phyloP scores from a whole-genome alignment of 2,888 invertebrate genomes.

The Byasa hedistus region DNA sequence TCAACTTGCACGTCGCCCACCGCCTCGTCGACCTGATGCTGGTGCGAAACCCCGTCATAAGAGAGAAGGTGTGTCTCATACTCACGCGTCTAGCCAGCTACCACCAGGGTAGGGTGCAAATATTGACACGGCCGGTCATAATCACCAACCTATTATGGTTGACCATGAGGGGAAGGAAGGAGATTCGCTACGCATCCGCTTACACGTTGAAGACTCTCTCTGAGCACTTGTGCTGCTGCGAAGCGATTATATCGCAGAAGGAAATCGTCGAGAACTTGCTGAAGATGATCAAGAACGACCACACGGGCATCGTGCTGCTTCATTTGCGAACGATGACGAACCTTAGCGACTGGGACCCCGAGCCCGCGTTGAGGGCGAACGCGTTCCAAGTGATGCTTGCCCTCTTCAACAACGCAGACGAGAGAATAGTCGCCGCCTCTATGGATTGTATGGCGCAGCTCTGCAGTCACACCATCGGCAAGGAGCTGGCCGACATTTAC shows the following conservation, averaged over 20 bases:
- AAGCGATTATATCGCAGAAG: conserved; percentile 48
- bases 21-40: conserved; percentile 62
- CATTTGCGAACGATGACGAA: conserved; percentile 59
- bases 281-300: conserved; percentile 63
- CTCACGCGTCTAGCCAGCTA: conserved; percentile 54
- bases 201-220: conserved; percentile 55
- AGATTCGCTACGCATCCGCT: conserved; percentile 65
- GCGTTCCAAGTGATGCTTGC: conserved; percentile 61
- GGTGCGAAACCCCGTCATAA: conserved; percentile 53
- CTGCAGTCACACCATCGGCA: conserved; percentile 63
- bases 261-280: conserved; percentile 57
- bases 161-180: conserved; percentile 58
- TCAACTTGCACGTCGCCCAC: conserved; percentile 57
- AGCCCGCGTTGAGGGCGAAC: conserved; percentile 54
- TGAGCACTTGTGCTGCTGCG: conserved; percentile 52
- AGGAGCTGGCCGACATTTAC: conserved; percentile 56
- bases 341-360: conserved; percentile 61
- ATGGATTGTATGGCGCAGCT: conserved; percentile 67
- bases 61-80: conserved; percentile 63
- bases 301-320: conserved; percentile 56
- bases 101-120: conserved; percentile 56
- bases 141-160: conserved; percentile 57
- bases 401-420: conserved; percentile 49
- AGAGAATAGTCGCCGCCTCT: conserved; percentile 50
- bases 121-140: conserved; percentile 50